These are phyloP conservation scores for Pyrocoelia pectoralis DNA, from an alignment of 2,888 invertebrate species.

Conservation along the genomic window DNA sequence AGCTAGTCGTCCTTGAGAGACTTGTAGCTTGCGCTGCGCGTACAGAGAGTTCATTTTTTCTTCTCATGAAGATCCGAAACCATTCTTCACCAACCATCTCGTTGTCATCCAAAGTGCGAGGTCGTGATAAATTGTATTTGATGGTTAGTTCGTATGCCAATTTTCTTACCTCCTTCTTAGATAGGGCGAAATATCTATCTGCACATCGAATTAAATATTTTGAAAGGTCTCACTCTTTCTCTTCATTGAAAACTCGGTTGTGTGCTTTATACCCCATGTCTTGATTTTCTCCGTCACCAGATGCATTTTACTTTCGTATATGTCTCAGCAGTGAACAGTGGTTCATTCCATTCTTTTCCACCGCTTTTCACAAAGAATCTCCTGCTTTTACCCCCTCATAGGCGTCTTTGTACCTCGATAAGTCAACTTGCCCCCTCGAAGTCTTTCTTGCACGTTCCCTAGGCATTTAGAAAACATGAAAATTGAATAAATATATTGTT, in stretches of 20 bases:
- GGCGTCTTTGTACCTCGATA: not conserved
- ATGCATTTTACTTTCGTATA: constrained; percentile 5
- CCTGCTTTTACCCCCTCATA: constrained; percentile 16
- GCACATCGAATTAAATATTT: constrained; percentile 11
- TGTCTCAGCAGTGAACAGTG: constrained; percentile 5
- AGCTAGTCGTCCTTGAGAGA: constrained; percentile 35
- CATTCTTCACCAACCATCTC: constrained; percentile 11
- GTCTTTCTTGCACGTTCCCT: no score
- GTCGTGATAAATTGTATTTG: constrained; percentile 3
- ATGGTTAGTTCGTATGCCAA: constrained; percentile 5
- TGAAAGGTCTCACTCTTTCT: not conserved
- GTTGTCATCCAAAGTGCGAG: constrained; percentile 5
- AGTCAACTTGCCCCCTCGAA: not conserved
- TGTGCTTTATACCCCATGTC: constrained; percentile 15
- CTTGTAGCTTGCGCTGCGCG: constrained; percentile 33
- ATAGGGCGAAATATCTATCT: constrained; percentile 8
- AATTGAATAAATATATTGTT: no score
- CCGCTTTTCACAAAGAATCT: constrained; percentile 20
- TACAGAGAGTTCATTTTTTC: constrained; percentile 35
- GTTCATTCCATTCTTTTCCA: constrained; percentile 15
- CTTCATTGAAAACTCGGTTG: not conserved
- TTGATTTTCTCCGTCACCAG: not conserved
- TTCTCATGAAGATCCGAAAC: constrained; percentile 28
- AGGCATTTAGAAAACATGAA: no score
- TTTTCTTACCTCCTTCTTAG: not conserved